These are phyloP conservation scores for Madoqua kirkii DNA, from an alignment of 2,113 vertebrate species.

Conservation along the genomic window DNA sequence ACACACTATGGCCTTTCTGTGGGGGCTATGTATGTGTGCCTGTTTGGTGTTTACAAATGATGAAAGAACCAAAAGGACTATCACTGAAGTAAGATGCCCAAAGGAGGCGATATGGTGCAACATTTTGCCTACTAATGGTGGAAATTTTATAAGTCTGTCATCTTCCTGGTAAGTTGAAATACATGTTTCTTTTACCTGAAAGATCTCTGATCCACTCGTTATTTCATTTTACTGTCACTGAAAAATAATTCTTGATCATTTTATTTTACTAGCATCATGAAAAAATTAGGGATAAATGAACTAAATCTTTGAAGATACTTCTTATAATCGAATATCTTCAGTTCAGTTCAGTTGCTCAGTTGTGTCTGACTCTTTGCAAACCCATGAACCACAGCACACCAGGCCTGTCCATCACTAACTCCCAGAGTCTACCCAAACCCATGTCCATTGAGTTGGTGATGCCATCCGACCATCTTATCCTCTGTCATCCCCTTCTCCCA, in stretches of 20 bases:
- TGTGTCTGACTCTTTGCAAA: neutral
- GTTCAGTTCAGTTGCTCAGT: neutral
- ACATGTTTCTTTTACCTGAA: neutral
- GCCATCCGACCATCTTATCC: neutral
- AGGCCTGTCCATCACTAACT: neutral
- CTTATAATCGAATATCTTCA: neutral
- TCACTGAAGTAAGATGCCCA: neutral
- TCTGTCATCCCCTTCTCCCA: neutral
- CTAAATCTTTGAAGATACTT: neutral
- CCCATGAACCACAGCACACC: accelerated
- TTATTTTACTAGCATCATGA: neutral
- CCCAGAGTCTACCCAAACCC: neutral
- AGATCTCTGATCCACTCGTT: neutral
- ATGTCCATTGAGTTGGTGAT: neutral
- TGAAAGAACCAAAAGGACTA: neutral
- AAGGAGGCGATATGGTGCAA: neutral
- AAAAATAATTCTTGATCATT: neutral
- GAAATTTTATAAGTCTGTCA: neutral
- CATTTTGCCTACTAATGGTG: neutral
- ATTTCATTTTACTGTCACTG: neutral
- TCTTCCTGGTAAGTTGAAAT: neutral
- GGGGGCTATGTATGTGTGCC: neutral
- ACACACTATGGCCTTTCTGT: neutral
- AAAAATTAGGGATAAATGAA: neutral
- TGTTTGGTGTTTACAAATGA: neutral